phyloP scores from a whole-genome alignment of 1,140 invertebrate genomes.

The Danaus melanippus region DNA sequence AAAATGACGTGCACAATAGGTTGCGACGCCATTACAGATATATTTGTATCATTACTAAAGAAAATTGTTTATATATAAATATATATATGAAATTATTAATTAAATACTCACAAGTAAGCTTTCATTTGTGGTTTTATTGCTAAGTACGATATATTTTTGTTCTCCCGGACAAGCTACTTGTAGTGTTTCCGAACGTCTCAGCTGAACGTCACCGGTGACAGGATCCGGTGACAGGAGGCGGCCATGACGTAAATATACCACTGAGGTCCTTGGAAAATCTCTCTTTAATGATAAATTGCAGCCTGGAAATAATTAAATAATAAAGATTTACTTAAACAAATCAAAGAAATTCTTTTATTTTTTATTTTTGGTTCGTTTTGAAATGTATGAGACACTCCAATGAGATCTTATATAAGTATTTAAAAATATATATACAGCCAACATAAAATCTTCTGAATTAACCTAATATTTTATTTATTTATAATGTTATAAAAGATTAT shows the following conservation, averaged over 20 bases:
- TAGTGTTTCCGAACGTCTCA: conserved; percentile 34
- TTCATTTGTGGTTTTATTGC: conserved; percentile 23
- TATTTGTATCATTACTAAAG: too few species aligned
- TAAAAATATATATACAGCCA: too few species aligned
- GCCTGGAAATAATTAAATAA: conserved; percentile 28
- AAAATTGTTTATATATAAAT: background rate
- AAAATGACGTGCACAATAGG: too few species aligned
- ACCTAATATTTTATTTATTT: too few species aligned
- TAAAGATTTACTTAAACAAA: conserved; percentile 4
- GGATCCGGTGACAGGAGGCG: conserved; percentile 30
- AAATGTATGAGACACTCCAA: too few species aligned
- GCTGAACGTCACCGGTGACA: conserved; percentile 19
- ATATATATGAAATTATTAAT: conserved; percentile 28
- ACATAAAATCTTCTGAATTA: too few species aligned
- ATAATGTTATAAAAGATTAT: too few species aligned
- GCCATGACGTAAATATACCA: conserved; percentile 38
- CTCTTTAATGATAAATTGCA: conserved; percentile 39
- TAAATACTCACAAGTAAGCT: too few species aligned
- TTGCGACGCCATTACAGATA: too few species aligned
- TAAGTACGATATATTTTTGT: conserved; percentile 30
- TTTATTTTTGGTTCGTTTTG: too few species aligned
- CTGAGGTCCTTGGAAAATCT: conserved; percentile 38
- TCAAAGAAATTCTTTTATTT: conserved; percentile 2
- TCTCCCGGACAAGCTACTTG: conserved; percentile 36
- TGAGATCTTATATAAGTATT: too few species aligned